phyloP scores from a whole-genome alignment of 2,888 invertebrate genomes.

The Rotaria sp. region DNA sequence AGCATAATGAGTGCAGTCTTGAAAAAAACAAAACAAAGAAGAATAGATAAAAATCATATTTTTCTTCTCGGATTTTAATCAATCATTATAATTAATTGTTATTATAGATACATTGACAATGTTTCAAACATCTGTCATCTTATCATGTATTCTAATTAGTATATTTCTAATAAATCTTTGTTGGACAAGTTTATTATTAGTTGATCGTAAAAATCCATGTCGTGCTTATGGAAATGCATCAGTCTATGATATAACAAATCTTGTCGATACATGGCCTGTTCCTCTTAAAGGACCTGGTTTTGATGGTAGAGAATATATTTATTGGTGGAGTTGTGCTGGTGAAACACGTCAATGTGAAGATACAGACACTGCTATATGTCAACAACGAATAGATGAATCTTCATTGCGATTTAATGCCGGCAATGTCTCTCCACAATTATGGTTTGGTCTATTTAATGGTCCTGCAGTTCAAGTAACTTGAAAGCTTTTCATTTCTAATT shows the following conservation, averaged over 20 bases:
- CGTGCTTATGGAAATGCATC: neutral
- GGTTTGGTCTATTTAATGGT: neutral
- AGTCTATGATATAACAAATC: neutral
- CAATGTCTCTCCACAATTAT: neutral
- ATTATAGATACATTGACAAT: neutral
- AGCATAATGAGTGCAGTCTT: too few species aligned
- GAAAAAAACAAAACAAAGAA: too few species aligned
- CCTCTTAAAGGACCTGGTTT: neutral
- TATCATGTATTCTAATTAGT: neutral
- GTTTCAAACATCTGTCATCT: too few species aligned
- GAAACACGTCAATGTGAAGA: neutral
- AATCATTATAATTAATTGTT: too few species aligned
- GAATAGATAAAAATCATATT: too few species aligned
- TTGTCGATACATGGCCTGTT: neutral
- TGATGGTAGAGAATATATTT: neutral
- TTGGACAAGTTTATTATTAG: neutral
- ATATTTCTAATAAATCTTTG: neutral
- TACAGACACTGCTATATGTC: neutral
- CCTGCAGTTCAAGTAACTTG: neutral
- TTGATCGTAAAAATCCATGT: conserved; percentile 1
- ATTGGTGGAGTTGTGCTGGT: conserved; percentile 6
- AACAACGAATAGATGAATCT: neutral
- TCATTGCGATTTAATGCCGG: neutral
- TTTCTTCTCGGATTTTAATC: too few species aligned
- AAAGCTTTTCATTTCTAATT: too few species aligned